Percentiles rank a stretch among this genome's conserved stretches.
These are phyloP conservation scores for Podarcis raffonei DNA, from an alignment of 2,113 vertebrate genomes.

Conservation along the genomic window DNA sequence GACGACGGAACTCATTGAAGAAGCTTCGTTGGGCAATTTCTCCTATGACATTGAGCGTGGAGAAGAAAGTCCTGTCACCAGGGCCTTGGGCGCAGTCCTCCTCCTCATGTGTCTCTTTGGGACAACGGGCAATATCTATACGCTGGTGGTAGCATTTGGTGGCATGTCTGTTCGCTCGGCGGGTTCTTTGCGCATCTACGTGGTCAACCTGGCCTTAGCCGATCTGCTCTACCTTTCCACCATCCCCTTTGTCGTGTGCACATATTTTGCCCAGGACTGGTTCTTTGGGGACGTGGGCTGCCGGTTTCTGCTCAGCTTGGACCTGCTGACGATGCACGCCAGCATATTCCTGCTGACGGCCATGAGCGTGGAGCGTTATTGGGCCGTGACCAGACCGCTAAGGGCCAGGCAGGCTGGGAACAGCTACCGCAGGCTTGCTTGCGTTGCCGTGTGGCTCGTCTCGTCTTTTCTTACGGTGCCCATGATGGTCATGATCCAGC, in stretches of 20 bases:
- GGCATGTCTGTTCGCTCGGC: slow-evolving; percentile 71
- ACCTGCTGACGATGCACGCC: slow-evolving; percentile 88
- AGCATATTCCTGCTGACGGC: slow-evolving; percentile 83
- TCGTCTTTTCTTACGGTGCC: slow-evolving; percentile 79
- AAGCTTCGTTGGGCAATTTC: slow-evolving; percentile 21
- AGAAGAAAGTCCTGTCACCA: slow-evolving; percentile 72
- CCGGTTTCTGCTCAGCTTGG: slow-evolving; percentile 84
- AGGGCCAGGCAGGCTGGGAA: slow-evolving; percentile 50
- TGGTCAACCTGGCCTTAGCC: slow-evolving; percentile 84
- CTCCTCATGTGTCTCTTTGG: slow-evolving; percentile 81
- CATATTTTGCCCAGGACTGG: slow-evolving; percentile 84
- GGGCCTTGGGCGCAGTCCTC: slow-evolving; percentile 75
- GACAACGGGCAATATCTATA: slow-evolving; percentile 82
- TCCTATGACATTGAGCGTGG: slow-evolving; percentile 31
- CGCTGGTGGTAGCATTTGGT: slow-evolving; percentile 73
- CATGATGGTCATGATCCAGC: slow-evolving; percentile 86
- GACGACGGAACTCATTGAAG: slow-evolving; percentile 35
- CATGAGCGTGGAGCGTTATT: slow-evolving; percentile 88
- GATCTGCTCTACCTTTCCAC: slow-evolving; percentile 89
- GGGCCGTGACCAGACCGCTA: slow-evolving; percentile 80
- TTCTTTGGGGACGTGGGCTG: slow-evolving; percentile 86
- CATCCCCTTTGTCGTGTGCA: slow-evolving; percentile 89
- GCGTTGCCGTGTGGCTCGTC: slow-evolving; percentile 74
- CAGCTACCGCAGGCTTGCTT: slow-evolving; percentile 60
- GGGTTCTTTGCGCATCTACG: slow-evolving; percentile 83